Evolutionary conservation across 2,797 vertebrate species (phyloP), one percentile per base, ranked within the genome.

Genomic region (Selene dorsalis): DNA sequence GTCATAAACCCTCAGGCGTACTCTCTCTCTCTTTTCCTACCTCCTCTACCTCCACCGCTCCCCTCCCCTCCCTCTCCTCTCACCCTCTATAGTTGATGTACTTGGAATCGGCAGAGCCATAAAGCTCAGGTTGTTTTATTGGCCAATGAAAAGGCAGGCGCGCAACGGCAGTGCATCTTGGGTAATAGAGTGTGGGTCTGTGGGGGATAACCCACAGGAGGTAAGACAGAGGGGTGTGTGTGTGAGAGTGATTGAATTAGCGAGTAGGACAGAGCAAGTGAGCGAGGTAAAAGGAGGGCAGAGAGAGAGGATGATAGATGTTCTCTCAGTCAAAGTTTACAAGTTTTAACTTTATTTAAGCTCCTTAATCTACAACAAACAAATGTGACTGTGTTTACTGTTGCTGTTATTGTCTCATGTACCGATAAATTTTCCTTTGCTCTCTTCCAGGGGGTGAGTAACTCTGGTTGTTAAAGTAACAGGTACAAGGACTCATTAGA

Each of bases 121-220:
- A 92, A 92, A 93, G 80, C 83, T 86, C 74, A 82, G 81, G 85
- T 91, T 88, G 89, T 91, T 94, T 94, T 93, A 94, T 89, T 86
- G 87, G 80, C 79, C 89, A 91, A 93, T 94, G 92, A 94, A 94
- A 94, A 89, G 78, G 83, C 81, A 77, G 75, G 78, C 74, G 22
- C n/a, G n/a, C 75, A 68, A 47, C 65, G 76, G 83, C 87, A 90
- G 74, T 86, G 91, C 88, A 90, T 89, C 83, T 82, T 91, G 89
- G 90, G 92, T 89, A 92, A 91, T 91, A 89, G 80, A 88, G 89
- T 92, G 88, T 72, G 80, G 17, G 68, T 80, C 82, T 72, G 59
- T 65, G 74, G 77, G 81, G 86, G 70, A 89, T 90, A 88, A 89
- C 82, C 89, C 80, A 82, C 39, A 16, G 50, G 57, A 75, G 71